Conservation (phyloP, 30 jellyfish, hydroid and myxozoan species). For the Clytia hemisphaerica region DNA sequence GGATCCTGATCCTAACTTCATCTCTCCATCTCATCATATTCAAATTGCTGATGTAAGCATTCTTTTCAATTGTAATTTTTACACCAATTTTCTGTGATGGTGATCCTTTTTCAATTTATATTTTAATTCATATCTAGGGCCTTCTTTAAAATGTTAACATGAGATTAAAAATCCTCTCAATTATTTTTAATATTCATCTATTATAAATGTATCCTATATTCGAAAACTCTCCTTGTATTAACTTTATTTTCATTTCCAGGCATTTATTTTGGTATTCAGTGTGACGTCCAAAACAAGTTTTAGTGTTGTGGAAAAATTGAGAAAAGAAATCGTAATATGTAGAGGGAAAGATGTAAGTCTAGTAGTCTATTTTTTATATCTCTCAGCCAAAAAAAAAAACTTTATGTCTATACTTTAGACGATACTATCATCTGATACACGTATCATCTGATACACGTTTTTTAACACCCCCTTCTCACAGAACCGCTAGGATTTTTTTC, state of each 20-base stretch:
- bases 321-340: slow-evolving; percentile 65
- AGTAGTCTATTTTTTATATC: background rate
- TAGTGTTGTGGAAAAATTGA: slow-evolving; percentile 57
- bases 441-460: too few relatives aligned
- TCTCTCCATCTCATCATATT: slow-evolving; percentile 62
- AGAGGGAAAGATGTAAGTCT: slow-evolving; percentile 81
- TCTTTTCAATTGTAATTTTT: background rate
- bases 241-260: slow-evolving; percentile 35
- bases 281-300: slow-evolving; percentile 77
- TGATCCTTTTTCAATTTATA: background rate
- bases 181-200: background rate
- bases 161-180: background rate
- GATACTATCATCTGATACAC: too few relatives aligned
- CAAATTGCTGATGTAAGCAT: slow-evolving; percentile 89
- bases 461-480: too few relatives aligned
- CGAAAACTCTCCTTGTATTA: background rate
- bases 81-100: background rate
- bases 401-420: too few relatives aligned
- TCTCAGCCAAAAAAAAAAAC: background rate
- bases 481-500: too few relatives aligned
- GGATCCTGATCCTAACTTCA: slow-evolving; percentile 58
- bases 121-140: background rate
- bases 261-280: slow-evolving; percentile 73
- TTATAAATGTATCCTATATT: background rate
- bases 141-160: background rate